Evolutionary conservation across 2,113 vertebrate species (phyloP), one percentile per base, ranked within the genome.

Genomic region (Zeus faber): DNA sequence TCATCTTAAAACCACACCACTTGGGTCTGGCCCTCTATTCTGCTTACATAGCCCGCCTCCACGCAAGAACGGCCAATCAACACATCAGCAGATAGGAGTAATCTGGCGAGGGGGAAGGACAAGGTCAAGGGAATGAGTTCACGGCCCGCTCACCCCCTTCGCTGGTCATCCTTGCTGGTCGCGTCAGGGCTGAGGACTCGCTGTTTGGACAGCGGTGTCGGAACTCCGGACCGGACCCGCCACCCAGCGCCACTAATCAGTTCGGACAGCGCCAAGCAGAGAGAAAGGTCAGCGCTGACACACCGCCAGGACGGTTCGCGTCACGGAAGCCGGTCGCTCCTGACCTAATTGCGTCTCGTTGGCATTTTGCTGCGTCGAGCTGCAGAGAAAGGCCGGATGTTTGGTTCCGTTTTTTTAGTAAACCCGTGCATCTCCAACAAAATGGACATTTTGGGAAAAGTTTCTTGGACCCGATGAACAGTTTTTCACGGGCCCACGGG

Each of bases 271-370:
- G 65, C n/a, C 67, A 44, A 70, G 61, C 57, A 53, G 65, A 65
- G 52, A 49, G 61, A 82, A 85, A 85, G 82, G 82, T 87, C 85
- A 87, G 1, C 53, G 58, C 13, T 67, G 77, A 72, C 75, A 77
- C 54, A 18, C 46, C 21, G 45, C n/a, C n/a, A n/a, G n/a, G n/a
- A n/a, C n/a, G n/a, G n/a, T n/a, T n/a, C n/a, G n/a, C n/a, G n/a
- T n/a, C n/a, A n/a, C n/a, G 56, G 52, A 56, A 60, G 57, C 49
- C 44, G 72, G 53, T 74, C 69, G n/a, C n/a, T n/a, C n/a, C n/a
- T n/a, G n/a, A n/a, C n/a, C n/a, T n/a, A n/a, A n/a, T n/a, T n/a
- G n/a, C n/a, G n/a, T n/a, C n/a, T n/a, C n/a, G n/a, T n/a, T n/a
- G n/a, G n/a, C n/a, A n/a, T n/a, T n/a, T n/a, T n/a, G n/a, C n/a